Percentiles rank a stretch among this genome's conserved stretches.
Conservation (phyloP, 30 jellyfish, hydroid and myxozoan species). For the Chrysaora quinquecirrha region DNA sequence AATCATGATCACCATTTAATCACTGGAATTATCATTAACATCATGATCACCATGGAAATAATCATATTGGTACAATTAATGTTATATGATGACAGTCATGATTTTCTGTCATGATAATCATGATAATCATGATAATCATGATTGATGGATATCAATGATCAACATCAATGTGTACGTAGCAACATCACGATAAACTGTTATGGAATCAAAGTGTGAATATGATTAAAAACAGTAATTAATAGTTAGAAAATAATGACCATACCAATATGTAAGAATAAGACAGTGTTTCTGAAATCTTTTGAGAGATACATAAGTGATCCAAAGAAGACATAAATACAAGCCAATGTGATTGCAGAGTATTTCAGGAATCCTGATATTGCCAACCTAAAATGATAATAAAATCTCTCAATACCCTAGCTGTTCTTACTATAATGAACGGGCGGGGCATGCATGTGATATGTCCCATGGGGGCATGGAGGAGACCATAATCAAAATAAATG, state of each 20-base stretch:
- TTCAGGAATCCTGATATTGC: constrained; percentile 2
- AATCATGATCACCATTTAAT: no score
- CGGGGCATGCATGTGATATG: no score
- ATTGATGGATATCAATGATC: background rate
- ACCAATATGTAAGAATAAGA: constrained; percentile 50
- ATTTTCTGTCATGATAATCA: no score
- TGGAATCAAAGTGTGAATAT: background rate
- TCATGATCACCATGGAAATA: no score
- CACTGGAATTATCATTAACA: no score
- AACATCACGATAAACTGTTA: background rate
- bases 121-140: no score
- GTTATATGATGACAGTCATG: no score
- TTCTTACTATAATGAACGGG: no score
- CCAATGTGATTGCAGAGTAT: constrained; percentile 25
- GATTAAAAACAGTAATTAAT: background rate
- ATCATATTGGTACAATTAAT: no score
- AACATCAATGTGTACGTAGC: background rate
- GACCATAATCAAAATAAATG: no score
- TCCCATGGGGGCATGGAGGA: no score
- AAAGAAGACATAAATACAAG: constrained; percentile 34
- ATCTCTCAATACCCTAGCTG: no score
- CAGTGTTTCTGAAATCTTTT: constrained; percentile 49
- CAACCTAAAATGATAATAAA: constrained; percentile 23
- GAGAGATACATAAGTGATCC: constrained; percentile 65
- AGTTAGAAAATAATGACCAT: background rate